phyloP scores from a whole-genome alignment of 2,113 vertebrate genomes.

The Romanogobio albipinnatus region DNA sequence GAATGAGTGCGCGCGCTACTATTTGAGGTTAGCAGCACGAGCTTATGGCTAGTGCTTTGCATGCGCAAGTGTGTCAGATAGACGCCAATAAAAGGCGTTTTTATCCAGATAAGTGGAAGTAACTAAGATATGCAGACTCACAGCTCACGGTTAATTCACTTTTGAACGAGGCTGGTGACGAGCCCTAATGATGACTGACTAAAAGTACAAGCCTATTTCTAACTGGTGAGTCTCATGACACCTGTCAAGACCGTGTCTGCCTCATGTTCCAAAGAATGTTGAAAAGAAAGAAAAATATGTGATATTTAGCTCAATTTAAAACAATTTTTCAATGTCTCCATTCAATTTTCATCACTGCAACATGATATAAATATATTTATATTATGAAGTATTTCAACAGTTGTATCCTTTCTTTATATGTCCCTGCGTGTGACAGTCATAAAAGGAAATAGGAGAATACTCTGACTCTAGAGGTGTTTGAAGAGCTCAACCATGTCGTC shows the following conservation, averaged over 20 bases:
- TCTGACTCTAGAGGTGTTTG: no score
- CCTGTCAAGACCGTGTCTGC: not conserved
- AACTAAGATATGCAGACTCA: not conserved
- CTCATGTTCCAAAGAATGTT: not conserved
- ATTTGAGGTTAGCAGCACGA: conserved; percentile 5
- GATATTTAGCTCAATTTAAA: not conserved
- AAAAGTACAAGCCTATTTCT: not conserved
- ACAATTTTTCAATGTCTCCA: not conserved
- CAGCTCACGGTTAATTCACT: not conserved
- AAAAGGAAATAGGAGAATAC: no score
- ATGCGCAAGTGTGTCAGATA: conserved; percentile 14
- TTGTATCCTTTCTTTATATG: no score
- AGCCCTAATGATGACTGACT: not conserved
- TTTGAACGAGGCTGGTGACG: not conserved
- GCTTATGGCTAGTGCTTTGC: not conserved
- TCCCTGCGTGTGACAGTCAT: not conserved
- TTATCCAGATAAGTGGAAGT: not conserved
- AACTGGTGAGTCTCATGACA: not conserved
- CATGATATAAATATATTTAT: no score
- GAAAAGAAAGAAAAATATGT: not conserved
- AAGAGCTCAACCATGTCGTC: no score
- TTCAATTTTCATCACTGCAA: not conserved
- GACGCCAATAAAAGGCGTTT: conserved; percentile 16
- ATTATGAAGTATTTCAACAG: no score
- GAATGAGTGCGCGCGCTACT: not conserved